Evolutionary conservation across 2,113 vertebrate species (phyloP).

Genomic region (Clarias macrocephalus): DNA sequence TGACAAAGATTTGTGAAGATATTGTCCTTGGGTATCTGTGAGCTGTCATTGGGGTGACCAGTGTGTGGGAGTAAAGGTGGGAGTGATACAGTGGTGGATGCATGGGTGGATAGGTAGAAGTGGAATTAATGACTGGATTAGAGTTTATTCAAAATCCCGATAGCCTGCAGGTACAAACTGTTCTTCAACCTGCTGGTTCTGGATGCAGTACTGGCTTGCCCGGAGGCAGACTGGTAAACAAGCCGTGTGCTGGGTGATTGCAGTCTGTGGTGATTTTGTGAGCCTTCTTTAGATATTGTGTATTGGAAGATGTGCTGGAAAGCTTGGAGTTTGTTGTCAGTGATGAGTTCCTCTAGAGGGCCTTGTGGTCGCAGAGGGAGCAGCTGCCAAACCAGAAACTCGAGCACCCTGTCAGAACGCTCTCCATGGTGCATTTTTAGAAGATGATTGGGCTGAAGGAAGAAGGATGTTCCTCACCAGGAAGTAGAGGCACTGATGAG

Average conservation of each 20-base stretch:
- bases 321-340: too few relatives aligned
- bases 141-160: not conserved
- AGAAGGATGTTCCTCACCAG: not conserved
- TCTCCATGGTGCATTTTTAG: not conserved
- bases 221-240: not conserved
- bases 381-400: not conserved
- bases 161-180: not conserved
- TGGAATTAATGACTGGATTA: not conserved
- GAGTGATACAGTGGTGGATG: not conserved
- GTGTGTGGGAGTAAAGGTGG: not conserved
- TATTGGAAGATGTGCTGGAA: not conserved
- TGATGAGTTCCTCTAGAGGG: not conserved
- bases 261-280: not conserved
- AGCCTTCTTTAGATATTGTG: not conserved
- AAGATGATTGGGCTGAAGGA: not conserved
- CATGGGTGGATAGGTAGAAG: not conserved
- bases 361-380: not conserved
- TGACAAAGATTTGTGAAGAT: not conserved
- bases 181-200: not conserved
- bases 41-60: not conserved
- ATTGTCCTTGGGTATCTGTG: not conserved
- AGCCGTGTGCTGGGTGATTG: not conserved
- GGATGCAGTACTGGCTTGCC: not conserved
- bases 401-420: not conserved
- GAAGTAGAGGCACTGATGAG: not conserved